Evolutionary conservation across 92 coral and sea anemone species (phyloP).

Genomic region (Galaxea fascicularis): DNA sequence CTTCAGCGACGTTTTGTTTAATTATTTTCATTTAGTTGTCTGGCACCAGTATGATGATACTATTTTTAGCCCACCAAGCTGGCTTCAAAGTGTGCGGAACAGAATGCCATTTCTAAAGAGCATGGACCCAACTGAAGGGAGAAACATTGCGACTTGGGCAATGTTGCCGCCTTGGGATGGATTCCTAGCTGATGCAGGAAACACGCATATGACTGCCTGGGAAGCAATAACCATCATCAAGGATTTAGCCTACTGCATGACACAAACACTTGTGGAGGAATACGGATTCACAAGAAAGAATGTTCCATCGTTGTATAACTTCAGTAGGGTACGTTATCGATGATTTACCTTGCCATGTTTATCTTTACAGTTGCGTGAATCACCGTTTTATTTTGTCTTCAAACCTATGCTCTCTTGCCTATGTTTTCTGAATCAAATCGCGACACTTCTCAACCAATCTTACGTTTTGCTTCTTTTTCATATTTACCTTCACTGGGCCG

Average conservation of each 20-base stretch:
- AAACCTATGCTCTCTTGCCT: too few relatives aligned
- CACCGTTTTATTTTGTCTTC: too few relatives aligned
- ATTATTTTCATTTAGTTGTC: conserved; percentile 11
- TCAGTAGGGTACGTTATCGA: not conserved
- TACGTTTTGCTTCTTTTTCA: too few relatives aligned
- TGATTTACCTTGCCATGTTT: not conserved
- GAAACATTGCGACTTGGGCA: conserved; percentile 47
- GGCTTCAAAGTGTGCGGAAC: conserved; percentile 20
- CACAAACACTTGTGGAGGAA: conserved; percentile 21
- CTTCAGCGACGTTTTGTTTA: too few relatives aligned
- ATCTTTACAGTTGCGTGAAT: too few relatives aligned
- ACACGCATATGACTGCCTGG: conserved; percentile 23
- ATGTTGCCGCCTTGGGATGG: conserved; percentile 71
- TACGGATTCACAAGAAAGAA: not conserved
- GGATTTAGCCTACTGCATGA: conserved; percentile 64
- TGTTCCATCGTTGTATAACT: not conserved
- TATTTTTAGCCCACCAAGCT: conserved; percentile 24
- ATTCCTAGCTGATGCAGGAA: conserved; percentile 3
- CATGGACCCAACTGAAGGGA: conserved; percentile 57
- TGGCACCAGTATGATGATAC: conserved; percentile 82
- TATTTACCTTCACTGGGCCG: too few relatives aligned
- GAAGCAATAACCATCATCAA: conserved; percentile 34
- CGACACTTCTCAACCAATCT: too few relatives aligned
- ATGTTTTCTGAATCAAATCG: too few relatives aligned
- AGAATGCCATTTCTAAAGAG: conserved; percentile 31